phyloP scores from a whole-genome alignment of 2,888 invertebrate genomes.

The Myathropa florea region DNA sequence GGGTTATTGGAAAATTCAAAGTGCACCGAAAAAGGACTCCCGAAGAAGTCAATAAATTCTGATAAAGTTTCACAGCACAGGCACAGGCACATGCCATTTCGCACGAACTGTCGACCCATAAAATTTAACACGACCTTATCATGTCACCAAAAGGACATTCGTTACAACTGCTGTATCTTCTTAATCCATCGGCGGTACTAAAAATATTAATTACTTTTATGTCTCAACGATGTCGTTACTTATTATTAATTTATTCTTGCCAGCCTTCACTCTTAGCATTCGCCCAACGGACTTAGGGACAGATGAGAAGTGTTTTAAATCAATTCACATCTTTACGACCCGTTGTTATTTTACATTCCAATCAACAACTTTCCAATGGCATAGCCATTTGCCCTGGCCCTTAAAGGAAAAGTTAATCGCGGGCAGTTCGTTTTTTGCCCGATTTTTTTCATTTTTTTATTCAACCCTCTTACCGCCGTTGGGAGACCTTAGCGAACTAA shows the following conservation, averaged over 20 bases:
- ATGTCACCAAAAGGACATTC: constrained; percentile 4
- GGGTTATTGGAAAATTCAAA: background rate
- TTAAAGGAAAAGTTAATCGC: constrained; percentile 18
- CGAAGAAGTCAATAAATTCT: background rate
- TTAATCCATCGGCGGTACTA: background rate
- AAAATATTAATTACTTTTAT: constrained; percentile 47
- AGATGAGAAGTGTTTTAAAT: constrained; percentile 41
- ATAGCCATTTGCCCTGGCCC: constrained; percentile 12
- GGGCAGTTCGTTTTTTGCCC: background rate
- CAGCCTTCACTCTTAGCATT: too few relatives aligned
- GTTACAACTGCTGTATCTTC: background rate
- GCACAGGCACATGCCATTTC: background rate
- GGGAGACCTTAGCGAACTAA: constrained; percentile 9
- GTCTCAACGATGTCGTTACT: constrained; percentile 34
- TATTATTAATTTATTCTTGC: constrained; percentile 55
- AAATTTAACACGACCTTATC: background rate
- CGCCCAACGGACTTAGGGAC: constrained; percentile 1
- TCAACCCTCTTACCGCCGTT: background rate
- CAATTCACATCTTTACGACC: constrained; percentile 42
- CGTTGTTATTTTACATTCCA: constrained; percentile 50
- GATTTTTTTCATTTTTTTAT: constrained; percentile 7
- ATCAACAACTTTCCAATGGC: constrained; percentile 60
- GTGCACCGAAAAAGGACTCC: background rate
- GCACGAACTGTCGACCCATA: background rate
- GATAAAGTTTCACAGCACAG: background rate